Evolutionary conservation across 2,888 invertebrate genomes (phyloP), one percentile per base, ranked within the genome.

Genomic region (Bellardia pandia): DNA sequence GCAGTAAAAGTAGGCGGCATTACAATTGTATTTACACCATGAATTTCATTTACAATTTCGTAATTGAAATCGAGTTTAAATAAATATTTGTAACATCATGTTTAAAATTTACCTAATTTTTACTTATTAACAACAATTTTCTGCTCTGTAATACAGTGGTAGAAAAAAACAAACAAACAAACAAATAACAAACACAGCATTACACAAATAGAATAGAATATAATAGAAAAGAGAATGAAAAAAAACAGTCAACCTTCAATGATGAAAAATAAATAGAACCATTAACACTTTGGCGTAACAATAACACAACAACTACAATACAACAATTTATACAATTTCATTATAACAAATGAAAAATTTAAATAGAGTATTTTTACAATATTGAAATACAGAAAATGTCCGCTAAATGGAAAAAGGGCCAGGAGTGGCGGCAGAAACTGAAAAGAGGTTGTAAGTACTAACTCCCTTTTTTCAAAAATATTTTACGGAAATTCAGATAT

Each of bases 231-330:
- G 7, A 45, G 3, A 7, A 53, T 3, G 37, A 16, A 33, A 33
- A 78, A 71, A 71, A 48, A 60, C 69, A 42, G 72, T 77, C 86
- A 82, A 86, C 86, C 78, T 86, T 79, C 75, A 68, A 33, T 83
- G 37, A 45, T 64, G 74, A 62, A 85, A 79, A 76, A 74, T 77
- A 86, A 86, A 86, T 86, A 78, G 78, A 82, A 77, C 68, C 68
- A 86, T 86, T 86, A 86, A 83, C 86, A 86, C 86, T 83, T 86
- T 79, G 53, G 13, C 62, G 68, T 68, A 78, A 77, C 56, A 79
- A 79, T 62, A n/a, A 68, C 4, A 53, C 16, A 45, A 14, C 40
- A 45, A 23, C 14, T 14, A 13, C 58, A 75, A 13, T 5, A 6
- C 37, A 37, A 37, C 37, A 37, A 37, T 37, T 37, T 37, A 37